These are phyloP conservation scores for Microcaecilia unicolor DNA, from an alignment of 2,797 vertebrate genomes.

Conservation along the genomic window DNA sequence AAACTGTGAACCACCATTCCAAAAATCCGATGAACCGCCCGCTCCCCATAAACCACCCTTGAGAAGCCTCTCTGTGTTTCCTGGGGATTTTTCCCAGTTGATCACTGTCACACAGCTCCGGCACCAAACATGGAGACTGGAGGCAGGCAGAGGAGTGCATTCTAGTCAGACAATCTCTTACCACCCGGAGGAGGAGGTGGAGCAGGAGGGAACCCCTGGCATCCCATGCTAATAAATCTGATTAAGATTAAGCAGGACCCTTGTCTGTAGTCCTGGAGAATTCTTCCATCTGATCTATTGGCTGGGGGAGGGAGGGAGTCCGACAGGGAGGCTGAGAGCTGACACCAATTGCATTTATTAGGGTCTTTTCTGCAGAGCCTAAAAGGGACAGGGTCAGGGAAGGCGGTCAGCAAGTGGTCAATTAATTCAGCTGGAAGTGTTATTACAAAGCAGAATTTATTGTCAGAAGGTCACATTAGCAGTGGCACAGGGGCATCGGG, in stretches of 20 bases:
- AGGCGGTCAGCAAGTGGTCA: slow-evolving; percentile 39
- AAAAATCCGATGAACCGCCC: too few species aligned
- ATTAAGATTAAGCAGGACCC: slow-evolving; percentile 15
- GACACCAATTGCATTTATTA: slow-evolving; percentile 4
- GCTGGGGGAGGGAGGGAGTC: not conserved
- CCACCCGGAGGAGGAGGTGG: not conserved
- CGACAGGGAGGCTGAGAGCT: not conserved
- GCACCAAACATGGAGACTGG: not conserved
- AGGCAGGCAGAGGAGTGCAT: not conserved
- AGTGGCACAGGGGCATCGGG: slow-evolving; percentile 39
- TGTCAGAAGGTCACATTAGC: slow-evolving; percentile 44
- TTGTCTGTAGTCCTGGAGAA: not conserved
- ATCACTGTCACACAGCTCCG: not conserved
- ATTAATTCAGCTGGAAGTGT: slow-evolving; percentile 42
- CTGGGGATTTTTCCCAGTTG: too few species aligned
- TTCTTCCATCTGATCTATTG: not conserved
- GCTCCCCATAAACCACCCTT: not conserved
- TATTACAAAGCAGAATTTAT: slow-evolving; percentile 51
- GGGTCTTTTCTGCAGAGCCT: not conserved
- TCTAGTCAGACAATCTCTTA: too few species aligned
- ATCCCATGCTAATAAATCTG: not conserved
- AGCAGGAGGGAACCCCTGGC: not conserved
- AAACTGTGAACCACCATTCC: too few species aligned
- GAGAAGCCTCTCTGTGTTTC: too few species aligned
- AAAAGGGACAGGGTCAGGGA: slow-evolving; percentile 19